Base-by-base conservation (phyloP, 2,888 invertebrate species). In the Tetrapedia diversipes region DNA sequence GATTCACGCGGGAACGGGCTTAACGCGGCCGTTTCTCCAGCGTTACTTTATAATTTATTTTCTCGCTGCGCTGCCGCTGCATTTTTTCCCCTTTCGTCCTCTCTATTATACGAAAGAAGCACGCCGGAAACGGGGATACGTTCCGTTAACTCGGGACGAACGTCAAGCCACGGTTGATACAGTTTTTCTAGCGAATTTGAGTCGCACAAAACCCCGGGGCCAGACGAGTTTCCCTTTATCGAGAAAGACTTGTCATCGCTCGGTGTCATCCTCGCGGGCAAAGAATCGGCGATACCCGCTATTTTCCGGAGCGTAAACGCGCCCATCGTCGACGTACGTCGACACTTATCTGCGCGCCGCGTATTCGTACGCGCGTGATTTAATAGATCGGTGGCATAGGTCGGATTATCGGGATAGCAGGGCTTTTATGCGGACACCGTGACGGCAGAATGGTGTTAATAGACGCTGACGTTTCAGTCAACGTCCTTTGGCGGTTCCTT, bases 381-480 rank as follows among this genome's bases (percentile, higher is more conserved):
- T 78, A 80, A 81, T 82, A 77, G 73, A 80, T 86, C 82, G 81
- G 69, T 84, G 79, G 77, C 84, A 83, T 79, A 73, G 69, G 29
- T 83, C 81, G 74, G 77, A 75, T 83, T 75, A 83, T 83, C 79
- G 80, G 77, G 22, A 22, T 14, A 73, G 72, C 61, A 65, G 22
- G 60, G 74, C 76, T 71, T 73, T 68, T 57, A 59, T 61, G 39
- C 67, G 54, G 43, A 45, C 60, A 56, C 61, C 65, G 59, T 51
- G 49, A 29, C 74, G 37, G 41, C 51, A 27, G 59, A 57, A 72
- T 71, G 79, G 79, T 64, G 71, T 77, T 77, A 78, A 78, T 79
- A 77, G 64, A 64, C 53, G 27, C 27, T 67, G 54, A 69, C 77
- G 60, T 65, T 63, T 61, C 53, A 27, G 53, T 63, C 67, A 51